Conservation (phyloP, 2,113 vertebrate species). For the Lanius collurio region DNA sequence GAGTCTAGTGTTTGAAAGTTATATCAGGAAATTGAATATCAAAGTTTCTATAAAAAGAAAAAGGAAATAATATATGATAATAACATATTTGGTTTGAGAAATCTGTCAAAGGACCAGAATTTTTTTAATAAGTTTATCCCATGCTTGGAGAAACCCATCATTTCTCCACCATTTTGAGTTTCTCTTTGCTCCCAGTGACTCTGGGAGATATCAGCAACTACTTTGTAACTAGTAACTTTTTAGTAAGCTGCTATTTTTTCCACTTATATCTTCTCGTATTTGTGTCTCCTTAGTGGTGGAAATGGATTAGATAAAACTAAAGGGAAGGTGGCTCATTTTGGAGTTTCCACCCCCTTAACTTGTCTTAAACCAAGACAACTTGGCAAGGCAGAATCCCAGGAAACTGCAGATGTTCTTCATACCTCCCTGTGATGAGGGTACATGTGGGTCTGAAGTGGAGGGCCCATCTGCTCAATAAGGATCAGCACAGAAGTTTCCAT, state of each 20-base stretch:
- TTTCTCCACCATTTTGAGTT: background rate
- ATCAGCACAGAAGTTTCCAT: background rate
- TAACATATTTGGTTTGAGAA: background rate
- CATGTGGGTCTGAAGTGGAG: fast-evolving
- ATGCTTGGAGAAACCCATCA: fast-evolving
- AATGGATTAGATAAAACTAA: background rate
- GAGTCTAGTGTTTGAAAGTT: background rate
- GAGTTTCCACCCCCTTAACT: too few relatives aligned
- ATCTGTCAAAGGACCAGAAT: background rate
- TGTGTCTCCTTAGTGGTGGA: fast-evolving
- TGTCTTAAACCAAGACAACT: background rate
- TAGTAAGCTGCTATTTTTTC: background rate
- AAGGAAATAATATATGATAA: background rate
- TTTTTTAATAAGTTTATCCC: background rate
- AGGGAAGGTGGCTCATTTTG: background rate
- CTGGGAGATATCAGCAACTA: background rate
- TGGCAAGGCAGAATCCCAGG: background rate
- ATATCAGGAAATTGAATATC: background rate
- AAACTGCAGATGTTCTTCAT: background rate
- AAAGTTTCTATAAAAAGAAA: background rate
- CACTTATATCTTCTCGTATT: background rate
- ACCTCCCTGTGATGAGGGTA: background rate
- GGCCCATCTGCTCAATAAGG: background rate
- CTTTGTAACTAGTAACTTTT: background rate
- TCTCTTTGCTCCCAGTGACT: background rate